Conservation (phyloP, 2,113 vertebrate species). For the human region GRCh38 chr12:133251001-133251500, state of each 20-base stretch:
- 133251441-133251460: not conserved
- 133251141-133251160: not conserved
- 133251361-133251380: too few relatives aligned
- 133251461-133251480: not conserved
- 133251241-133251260: not conserved
- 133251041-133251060: too few relatives aligned
- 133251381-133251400: not conserved
- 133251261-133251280: not conserved
- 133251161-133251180: not conserved
- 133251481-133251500: not conserved
- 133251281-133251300: not conserved
- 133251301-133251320: not conserved
- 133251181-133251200: not conserved
- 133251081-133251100: not conserved
- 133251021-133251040: too few relatives aligned
- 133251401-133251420: not conserved
- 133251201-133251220: not conserved
- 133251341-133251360: too few relatives aligned
- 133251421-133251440: not conserved
- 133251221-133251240: not conserved
- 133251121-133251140: not conserved
- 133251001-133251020: too few relatives aligned
- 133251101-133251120: not conserved
- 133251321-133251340: not conserved
- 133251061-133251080: too few relatives aligned